phyloP scores from a whole-genome alignment of 2,797 vertebrate genomes.

The Esox masquinongy region DNA sequence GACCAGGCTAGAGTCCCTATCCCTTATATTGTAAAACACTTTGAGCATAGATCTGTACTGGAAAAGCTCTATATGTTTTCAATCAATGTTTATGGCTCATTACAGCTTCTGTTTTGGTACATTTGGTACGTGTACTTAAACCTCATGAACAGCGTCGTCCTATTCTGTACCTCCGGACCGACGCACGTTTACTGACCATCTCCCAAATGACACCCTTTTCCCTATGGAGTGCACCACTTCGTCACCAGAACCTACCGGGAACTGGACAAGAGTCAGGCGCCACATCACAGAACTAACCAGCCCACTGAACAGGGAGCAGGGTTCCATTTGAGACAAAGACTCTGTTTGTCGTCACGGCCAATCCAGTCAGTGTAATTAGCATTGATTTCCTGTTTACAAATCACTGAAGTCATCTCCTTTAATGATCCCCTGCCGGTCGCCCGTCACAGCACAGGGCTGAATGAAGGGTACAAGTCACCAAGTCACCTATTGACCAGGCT shows the following conservation, averaged over 20 bases:
- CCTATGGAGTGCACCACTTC: not conserved
- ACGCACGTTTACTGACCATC: accelerated
- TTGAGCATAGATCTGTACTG: not conserved
- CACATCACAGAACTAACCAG: no score
- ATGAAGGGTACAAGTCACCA: not conserved
- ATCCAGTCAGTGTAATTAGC: conserved; percentile 15
- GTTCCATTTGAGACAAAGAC: not conserved
- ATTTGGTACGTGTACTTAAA: not conserved
- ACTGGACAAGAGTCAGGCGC: not conserved
- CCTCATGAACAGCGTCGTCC: not conserved
- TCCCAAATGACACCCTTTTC: not conserved
- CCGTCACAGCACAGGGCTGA: not conserved
- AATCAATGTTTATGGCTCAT: not conserved
- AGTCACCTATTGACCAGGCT: not conserved
- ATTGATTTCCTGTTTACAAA: conserved; percentile 23
- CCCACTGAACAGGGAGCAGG: not conserved
- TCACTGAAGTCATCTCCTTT: not conserved
- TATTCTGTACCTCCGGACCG: not conserved
- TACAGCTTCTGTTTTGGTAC: not conserved
- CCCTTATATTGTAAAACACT: not conserved
- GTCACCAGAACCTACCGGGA: not conserved
- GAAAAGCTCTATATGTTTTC: not conserved
- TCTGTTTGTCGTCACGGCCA: not conserved
- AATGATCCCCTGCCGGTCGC: not conserved
- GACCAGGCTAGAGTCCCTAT: not conserved